Conservation (phyloP, 2,113 vertebrate species). For the Pygoscelis adeliae region DNA sequence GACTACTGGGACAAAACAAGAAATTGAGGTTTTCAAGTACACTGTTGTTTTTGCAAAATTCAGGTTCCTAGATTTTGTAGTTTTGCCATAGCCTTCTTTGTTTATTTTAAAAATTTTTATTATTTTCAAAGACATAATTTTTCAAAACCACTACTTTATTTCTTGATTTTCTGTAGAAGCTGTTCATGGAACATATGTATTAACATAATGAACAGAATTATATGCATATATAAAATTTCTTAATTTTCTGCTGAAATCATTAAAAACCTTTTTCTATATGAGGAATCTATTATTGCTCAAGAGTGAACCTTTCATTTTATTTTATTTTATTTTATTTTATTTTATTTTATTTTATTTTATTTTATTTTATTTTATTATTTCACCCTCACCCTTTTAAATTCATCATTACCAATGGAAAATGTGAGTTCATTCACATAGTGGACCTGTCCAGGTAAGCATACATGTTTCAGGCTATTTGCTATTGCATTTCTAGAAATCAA, state of each 20-base stretch:
- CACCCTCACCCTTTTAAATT: neutral
- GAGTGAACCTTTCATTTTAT: rapidly evolving
- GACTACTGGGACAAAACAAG: neutral
- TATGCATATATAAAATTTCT: neutral
- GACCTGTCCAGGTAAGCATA: neutral
- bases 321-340: neutral
- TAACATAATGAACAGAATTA: neutral
- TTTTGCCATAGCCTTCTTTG: neutral
- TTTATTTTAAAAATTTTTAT: neutral
- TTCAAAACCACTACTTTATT: neutral
- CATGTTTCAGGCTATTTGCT: neutral
- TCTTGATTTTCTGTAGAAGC: neutral
- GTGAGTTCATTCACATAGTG: neutral
- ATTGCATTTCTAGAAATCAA: neutral
- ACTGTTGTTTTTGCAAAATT: neutral
- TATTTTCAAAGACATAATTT: neutral
- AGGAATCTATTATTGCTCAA: neutral
- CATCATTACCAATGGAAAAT: neutral
- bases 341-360: neutral
- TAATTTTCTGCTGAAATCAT: neutral
- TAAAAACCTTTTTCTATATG: neutral
- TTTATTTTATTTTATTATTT: neutral
- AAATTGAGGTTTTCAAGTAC: neutral
- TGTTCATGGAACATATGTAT: neutral
- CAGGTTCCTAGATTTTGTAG: neutral